Evolutionary conservation across 2,797 vertebrate species (phyloP).

Genomic region (Atherinosoma microstoma): DNA sequence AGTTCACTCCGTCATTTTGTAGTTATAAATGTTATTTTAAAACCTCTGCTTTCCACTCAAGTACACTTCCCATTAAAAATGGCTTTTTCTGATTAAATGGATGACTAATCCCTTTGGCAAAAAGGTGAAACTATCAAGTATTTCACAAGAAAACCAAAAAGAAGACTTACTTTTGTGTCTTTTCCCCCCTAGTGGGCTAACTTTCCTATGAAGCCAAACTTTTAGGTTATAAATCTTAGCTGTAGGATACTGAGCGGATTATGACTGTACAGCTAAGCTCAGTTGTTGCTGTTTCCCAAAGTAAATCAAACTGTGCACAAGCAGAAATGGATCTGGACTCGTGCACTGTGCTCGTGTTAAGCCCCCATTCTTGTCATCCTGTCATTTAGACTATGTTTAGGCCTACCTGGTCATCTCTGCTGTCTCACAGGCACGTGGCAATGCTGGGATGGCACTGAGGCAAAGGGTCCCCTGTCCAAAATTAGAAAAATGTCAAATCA

Average conservation of each 20-base stretch:
- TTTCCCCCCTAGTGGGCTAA: neutral
- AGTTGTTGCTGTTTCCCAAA: neutral
- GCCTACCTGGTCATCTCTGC: conserved; percentile 27
- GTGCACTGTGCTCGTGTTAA: conserved; percentile 16
- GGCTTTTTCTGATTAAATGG: neutral
- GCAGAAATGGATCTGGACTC: conserved; percentile 27
- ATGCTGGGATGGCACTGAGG: neutral
- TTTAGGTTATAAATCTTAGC: neutral
- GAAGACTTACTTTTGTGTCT: neutral
- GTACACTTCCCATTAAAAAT: neutral
- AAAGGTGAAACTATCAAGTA: neutral
- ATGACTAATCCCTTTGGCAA: no score
- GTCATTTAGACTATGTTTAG: conserved; percentile 48
- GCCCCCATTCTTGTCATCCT: conserved; percentile 12
- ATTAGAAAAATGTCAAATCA: neutral
- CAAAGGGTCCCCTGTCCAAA: neutral
- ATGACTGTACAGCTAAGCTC: neutral
- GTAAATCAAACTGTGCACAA: neutral
- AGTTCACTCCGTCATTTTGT: neutral
- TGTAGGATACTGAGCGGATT: neutral
- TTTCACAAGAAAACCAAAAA: neutral
- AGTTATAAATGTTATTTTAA: neutral
- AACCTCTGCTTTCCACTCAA: neutral
- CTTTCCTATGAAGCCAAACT: neutral
- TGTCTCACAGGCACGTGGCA: conserved; percentile 3